These are phyloP conservation scores for Incurvaria masculella DNA, from an alignment of 2,888 invertebrate species.

Conservation along the genomic window DNA sequence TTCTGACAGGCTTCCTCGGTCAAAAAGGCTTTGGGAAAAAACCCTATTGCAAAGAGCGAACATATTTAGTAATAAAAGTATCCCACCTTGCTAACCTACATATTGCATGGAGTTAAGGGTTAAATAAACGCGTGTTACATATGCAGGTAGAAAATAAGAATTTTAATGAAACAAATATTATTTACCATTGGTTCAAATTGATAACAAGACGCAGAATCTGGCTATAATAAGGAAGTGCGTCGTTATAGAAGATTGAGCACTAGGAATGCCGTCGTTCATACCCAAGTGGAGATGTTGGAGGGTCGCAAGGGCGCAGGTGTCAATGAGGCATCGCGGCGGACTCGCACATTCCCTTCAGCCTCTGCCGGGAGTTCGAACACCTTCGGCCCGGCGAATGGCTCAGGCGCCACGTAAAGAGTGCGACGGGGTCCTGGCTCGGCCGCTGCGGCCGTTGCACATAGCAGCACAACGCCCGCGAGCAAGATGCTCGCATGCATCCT, in stretches of 20 bases:
- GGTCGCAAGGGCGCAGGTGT: background rate
- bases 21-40: too few species aligned
- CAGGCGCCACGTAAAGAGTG: background rate
- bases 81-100: too few species aligned
- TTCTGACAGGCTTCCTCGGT: too few species aligned
- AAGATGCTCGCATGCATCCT: background rate
- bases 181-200: too few species aligned
- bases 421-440: background rate
- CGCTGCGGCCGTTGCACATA: background rate
- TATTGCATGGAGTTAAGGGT: too few species aligned
- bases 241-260: background rate
- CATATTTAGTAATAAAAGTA: too few species aligned
- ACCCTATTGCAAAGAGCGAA: too few species aligned
- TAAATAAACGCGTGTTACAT: too few species aligned
- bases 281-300: slow-evolving; percentile 7
- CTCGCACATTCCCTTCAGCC: background rate
- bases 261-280: background rate
- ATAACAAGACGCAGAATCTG: background rate
- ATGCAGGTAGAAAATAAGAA: too few species aligned
- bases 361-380: background rate
- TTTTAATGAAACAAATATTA: too few species aligned
- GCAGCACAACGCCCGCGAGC: background rate
- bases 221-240: background rate
- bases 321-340: slow-evolving; percentile 8
- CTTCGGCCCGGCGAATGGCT: background rate